Conservation (phyloP, 2,888 invertebrate genomes). For the Nomada lathburiana region DNA sequence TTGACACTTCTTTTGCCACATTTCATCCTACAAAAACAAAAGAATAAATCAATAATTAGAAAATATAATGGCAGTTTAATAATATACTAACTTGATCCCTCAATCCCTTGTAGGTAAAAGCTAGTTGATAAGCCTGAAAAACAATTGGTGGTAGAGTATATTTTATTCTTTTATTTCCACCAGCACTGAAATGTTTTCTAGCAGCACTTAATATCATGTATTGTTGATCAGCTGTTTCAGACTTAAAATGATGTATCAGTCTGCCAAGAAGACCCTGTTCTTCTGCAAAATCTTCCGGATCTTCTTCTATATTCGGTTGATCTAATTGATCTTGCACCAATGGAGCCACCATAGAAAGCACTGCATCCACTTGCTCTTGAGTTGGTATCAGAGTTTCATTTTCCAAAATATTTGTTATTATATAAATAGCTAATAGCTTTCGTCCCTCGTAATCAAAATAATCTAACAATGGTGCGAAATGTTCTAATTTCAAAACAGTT, state of each 20-base stretch:
- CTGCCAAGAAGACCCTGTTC: slow-evolving; percentile 97
- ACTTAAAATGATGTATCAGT: slow-evolving; percentile 93
- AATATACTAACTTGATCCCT: slow-evolving; percentile 88
- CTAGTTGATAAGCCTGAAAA: slow-evolving; percentile 96
- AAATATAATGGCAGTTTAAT: slow-evolving; percentile 8
- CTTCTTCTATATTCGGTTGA: slow-evolving; percentile 88
- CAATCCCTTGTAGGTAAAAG: slow-evolving; percentile 92
- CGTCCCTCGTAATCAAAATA: slow-evolving; percentile 95
- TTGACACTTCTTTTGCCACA: slow-evolving; percentile 99
- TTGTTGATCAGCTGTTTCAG: slow-evolving; percentile 93
- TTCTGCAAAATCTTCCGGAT: slow-evolving; percentile 97
- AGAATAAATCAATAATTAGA: not conserved
- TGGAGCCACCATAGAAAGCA: slow-evolving; percentile 92
- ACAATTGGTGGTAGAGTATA: slow-evolving; percentile 97
- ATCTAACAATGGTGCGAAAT: slow-evolving; percentile 94
- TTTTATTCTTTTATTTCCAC: slow-evolving; percentile 94
- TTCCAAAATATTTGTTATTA: slow-evolving; percentile 95
- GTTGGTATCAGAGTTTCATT: slow-evolving; percentile 94
- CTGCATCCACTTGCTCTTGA: slow-evolving; percentile 93
- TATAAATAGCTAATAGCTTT: slow-evolving; percentile 93
- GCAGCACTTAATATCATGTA: slow-evolving; percentile 96
- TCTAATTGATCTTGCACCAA: slow-evolving; percentile 94
- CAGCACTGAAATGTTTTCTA: slow-evolving; percentile 95
- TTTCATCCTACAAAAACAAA: slow-evolving; percentile 89
- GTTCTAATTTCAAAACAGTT: slow-evolving; percentile 93